A percentile compares a stretch with the other conserved stretches of the same genome.
These are phyloP conservation scores for Carabus problematicus DNA, from an alignment of 2,888 invertebrate genomes.

Conservation along the genomic window DNA sequence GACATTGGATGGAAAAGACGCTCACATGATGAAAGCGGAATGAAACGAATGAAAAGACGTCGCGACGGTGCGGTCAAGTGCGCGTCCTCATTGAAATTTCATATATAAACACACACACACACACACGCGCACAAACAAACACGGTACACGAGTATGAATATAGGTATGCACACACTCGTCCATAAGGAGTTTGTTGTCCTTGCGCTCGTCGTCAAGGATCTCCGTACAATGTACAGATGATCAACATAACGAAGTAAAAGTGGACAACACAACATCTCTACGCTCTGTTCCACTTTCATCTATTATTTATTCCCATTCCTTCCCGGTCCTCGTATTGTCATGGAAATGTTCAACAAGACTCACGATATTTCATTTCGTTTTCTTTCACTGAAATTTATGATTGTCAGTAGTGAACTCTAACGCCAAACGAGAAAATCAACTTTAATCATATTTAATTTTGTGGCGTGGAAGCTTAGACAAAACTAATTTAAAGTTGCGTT, in stretches of 20 bases:
- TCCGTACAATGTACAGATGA: slow-evolving; percentile 8
- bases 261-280: background rate
- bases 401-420: too few species aligned
- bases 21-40: slow-evolving; percentile 12
- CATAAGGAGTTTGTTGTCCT: background rate
- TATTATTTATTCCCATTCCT: too few species aligned
- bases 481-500: too few species aligned
- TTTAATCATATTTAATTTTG: too few species aligned
- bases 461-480: too few species aligned
- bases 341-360: too few species aligned
- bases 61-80: slow-evolving; percentile 23
- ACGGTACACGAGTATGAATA: too few species aligned
- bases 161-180: background rate
- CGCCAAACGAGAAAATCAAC: too few species aligned
- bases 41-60: slow-evolving; percentile 18
- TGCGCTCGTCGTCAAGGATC: background rate
- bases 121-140: slow-evolving; percentile 1
- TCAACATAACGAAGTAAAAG: slow-evolving; percentile 18
- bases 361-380: too few species aligned
- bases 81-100: slow-evolving; percentile 16
- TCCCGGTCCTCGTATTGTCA: too few species aligned
- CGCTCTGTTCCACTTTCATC: too few species aligned
- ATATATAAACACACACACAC: slow-evolving; percentile 23
- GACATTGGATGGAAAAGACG: background rate
- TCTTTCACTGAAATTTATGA: too few species aligned